Percentiles rank a stretch among this genome's conserved stretches.
These are phyloP conservation scores for Agriopis aurantiaria DNA, from an alignment of 2,888 invertebrate genomes.

Conservation along the genomic window DNA sequence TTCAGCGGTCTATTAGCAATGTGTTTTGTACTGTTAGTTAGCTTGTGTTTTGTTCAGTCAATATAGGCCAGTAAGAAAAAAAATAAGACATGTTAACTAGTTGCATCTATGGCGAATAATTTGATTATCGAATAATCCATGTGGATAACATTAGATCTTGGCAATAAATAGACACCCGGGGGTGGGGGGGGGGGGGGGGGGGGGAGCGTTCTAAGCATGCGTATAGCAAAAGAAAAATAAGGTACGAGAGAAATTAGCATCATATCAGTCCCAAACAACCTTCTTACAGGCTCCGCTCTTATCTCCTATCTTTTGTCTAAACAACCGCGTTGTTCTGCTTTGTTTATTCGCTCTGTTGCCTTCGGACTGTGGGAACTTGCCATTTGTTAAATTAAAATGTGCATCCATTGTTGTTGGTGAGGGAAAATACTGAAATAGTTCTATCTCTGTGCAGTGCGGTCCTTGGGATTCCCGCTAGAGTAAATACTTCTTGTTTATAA, in stretches of 20 bases:
- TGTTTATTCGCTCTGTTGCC: conserved; percentile 53
- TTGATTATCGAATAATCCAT: no score
- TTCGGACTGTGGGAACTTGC: conserved; percentile 48
- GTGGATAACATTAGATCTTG: no score
- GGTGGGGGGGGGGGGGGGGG: no score
- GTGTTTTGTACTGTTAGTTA: no score
- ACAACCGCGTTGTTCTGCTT: conserved; percentile 53
- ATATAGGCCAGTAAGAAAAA: no score
- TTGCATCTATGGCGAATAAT: no score
- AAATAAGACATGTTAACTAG: no score
- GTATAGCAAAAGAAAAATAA: no score
- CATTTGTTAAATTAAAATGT: conserved; percentile 58
- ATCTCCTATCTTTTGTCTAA: conserved; percentile 69
- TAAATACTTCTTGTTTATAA: conserved; percentile 21
- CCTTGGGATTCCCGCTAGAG: conserved; percentile 25
- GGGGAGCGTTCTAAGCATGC: no score
- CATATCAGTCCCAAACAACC: conserved; percentile 62
- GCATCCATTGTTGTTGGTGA: conserved; percentile 39
- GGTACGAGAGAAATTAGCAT: conserved; percentile 18
- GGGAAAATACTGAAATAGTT: conserved; percentile 39
- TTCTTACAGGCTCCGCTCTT: conserved; percentile 62
- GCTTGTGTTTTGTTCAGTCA: no score
- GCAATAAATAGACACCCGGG: no score
- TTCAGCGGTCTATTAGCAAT: no score
- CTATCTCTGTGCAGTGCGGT: conserved; percentile 42